These are phyloP conservation scores for Limenitis camilla DNA, from an alignment of 2,888 invertebrate species.

Conservation along the genomic window DNA sequence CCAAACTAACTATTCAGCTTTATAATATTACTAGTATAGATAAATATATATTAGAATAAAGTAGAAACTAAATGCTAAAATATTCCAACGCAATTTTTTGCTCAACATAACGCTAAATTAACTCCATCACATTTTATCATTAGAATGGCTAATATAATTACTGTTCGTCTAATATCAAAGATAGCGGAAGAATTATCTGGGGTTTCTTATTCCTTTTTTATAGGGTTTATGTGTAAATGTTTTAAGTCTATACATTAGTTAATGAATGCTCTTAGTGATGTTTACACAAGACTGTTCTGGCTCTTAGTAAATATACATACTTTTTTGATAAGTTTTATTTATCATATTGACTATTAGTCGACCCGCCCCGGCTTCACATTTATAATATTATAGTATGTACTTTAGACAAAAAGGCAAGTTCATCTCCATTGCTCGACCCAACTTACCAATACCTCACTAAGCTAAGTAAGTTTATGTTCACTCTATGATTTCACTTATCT, in stretches of 20 bases:
- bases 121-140: background rate
- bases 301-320: slow-evolving; percentile 14
- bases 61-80: background rate
- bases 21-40: too few relatives aligned
- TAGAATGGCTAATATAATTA: slow-evolving; percentile 1
- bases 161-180: background rate
- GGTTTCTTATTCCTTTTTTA: slow-evolving; percentile 45
- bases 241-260: slow-evolving; percentile 73
- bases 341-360: too few relatives aligned
- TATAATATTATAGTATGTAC: too few relatives aligned
- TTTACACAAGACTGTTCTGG: slow-evolving; percentile 46
- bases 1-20: too few relatives aligned
- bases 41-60: too few relatives aligned
- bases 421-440: too few relatives aligned
- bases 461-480: too few relatives aligned
- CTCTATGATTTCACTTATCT: too few relatives aligned
- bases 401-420: too few relatives aligned
- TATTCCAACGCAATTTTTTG: background rate
- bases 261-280: slow-evolving; percentile 65
- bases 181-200: slow-evolving; percentile 35
- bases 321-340: background rate
- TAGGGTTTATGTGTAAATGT: slow-evolving; percentile 70
- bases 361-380: too few relatives aligned
- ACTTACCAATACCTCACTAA: too few relatives aligned
- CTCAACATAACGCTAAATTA: background rate